phyloP scores from a whole-genome alignment of 1,140 invertebrate species.

The Helicoverpa zea region DNA sequence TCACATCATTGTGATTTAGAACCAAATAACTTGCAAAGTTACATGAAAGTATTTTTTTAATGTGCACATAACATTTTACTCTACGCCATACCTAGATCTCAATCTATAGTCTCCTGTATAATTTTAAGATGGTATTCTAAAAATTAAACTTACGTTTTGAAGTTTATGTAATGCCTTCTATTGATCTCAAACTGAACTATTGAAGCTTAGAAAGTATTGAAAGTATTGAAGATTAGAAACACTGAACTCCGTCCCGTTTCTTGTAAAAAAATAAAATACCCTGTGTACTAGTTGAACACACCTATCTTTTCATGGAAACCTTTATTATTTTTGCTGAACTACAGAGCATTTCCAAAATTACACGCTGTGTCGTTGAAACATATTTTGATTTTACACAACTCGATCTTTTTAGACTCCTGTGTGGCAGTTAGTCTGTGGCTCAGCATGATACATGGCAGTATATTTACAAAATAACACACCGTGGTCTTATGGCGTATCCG shows the following conservation, averaged over 20 bases:
- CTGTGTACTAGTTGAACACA: neutral
- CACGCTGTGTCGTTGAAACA: neutral
- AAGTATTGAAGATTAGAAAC: neutral
- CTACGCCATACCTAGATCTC: no score
- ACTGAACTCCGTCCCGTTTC: neutral
- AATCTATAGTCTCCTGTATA: no score
- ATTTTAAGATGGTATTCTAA: no score
- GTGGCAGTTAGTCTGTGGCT: neutral
- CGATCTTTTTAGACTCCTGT: neutral
- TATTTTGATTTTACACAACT: neutral
- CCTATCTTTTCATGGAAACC: neutral
- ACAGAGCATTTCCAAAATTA: neutral
- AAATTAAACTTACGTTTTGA: no score
- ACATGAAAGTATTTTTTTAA: no score
- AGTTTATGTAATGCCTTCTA: no score
- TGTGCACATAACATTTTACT: no score
- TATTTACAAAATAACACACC: constrained; percentile 12
- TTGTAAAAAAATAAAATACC: neutral
- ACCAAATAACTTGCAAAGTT: no score
- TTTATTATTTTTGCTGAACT: no score
- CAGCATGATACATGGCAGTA: constrained; percentile 9
- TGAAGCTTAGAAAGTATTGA: neutral
- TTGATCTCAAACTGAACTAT: constrained; percentile 4
- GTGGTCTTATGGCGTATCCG: constrained; percentile 30
- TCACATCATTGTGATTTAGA: no score